Percentiles rank a stretch among this genome's conserved stretches.
Conservation (phyloP, 2,797 vertebrate genomes). For the Rhinophrynus dorsalis region DNA sequence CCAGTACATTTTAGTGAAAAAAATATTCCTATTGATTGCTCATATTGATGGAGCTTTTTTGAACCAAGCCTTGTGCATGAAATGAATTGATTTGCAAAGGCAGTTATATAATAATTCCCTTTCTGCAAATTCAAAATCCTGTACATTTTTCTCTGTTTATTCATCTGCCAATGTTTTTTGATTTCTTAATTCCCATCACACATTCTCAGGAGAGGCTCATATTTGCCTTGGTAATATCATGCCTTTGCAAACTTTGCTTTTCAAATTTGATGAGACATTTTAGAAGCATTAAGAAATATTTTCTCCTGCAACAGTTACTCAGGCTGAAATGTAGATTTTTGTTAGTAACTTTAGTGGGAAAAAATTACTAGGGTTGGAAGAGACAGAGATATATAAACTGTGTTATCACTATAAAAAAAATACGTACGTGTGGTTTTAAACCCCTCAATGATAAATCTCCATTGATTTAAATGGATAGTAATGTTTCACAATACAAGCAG, state of each 20-base stretch:
- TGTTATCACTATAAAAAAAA: no score
- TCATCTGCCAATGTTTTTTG: constrained; percentile 37
- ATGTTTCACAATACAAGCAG: no score
- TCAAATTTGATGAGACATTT: constrained; percentile 31
- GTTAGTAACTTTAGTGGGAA: no score
- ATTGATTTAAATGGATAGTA: no score
- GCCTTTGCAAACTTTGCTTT: constrained; percentile 43
- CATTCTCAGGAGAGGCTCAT: constrained; percentile 10
- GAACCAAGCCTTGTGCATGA: background rate
- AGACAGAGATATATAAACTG: no score
- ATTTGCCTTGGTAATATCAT: constrained; percentile 35
- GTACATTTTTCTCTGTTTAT: constrained; percentile 39
- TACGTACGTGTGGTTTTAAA: no score
- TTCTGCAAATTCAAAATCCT: constrained; percentile 34
- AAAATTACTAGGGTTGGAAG: no score
- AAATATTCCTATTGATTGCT: constrained; percentile 11
- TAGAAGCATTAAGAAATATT: constrained; percentile 16
- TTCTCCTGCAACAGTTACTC: constrained; percentile 24
- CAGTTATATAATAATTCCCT: constrained; percentile 32
- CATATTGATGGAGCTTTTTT: constrained; percentile 13
- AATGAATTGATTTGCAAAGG: constrained; percentile 33
- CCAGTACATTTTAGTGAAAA: constrained; percentile 10
- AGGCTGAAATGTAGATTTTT: background rate
- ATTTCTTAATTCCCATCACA: constrained; percentile 40
- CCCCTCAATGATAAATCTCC: no score